Evolutionary conservation across 2,797 vertebrate genomes (phyloP).

Genomic region (Lepidocolaptes lacrymiger): DNA sequence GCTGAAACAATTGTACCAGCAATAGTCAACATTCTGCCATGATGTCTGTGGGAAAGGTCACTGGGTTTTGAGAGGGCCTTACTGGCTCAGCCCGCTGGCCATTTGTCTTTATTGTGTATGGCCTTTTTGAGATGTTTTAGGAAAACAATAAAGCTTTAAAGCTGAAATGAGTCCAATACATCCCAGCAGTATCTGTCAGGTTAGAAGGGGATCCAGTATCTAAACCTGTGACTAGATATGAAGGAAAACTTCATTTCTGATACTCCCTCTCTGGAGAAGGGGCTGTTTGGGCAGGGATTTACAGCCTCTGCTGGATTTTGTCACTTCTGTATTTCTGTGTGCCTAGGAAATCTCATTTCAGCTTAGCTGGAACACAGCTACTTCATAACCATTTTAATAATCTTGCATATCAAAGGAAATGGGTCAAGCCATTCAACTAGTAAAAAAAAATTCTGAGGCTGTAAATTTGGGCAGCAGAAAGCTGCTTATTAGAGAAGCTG

Average conservation of each 20-base stretch:
- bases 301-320: not conserved
- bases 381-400: slow-evolving; percentile 47
- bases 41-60: not conserved
- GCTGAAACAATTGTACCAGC: not conserved
- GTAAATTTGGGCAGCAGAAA: slow-evolving; percentile 2
- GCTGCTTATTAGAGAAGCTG: slow-evolving; percentile 13
- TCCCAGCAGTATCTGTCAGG: not conserved
- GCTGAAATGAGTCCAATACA: not conserved
- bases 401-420: slow-evolving; percentile 45
- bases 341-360: slow-evolving; percentile 11
- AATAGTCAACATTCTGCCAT: not conserved
- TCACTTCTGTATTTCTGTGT: not conserved
- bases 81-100: not conserved
- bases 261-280: not conserved
- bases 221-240: not conserved
- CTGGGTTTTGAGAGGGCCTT: not conserved
- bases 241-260: not conserved
- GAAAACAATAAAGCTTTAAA: not conserved
- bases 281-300: not conserved
- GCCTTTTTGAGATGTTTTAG: not conserved
- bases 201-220: not conserved
- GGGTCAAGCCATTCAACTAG: slow-evolving; percentile 16
- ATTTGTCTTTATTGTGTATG: not conserved
- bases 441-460: not conserved
- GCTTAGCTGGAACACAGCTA: slow-evolving; percentile 20